These are phyloP conservation scores for Sebastolobus altivelis DNA, from an alignment of 2,797 vertebrate genomes.

Conservation along the genomic window DNA sequence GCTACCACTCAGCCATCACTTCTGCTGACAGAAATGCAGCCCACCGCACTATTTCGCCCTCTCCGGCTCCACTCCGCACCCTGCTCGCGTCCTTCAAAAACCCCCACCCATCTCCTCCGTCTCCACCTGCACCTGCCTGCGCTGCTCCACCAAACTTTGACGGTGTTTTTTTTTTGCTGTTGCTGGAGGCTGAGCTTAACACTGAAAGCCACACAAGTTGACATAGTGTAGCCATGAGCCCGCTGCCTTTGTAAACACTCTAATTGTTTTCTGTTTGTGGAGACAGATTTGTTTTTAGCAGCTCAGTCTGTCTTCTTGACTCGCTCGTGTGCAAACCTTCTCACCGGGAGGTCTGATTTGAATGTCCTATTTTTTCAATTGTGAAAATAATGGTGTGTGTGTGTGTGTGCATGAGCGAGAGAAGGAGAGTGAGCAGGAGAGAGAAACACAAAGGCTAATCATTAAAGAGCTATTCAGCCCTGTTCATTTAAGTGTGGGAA, in stretches of 20 bases:
- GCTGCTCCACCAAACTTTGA: conserved; percentile 74
- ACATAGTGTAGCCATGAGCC: conserved; percentile 31
- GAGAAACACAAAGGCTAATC: conserved; percentile 86
- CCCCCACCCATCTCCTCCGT: conserved; percentile 43
- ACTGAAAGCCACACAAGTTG: conserved; percentile 43
- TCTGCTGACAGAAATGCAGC: conserved; percentile 91
- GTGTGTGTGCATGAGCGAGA: not conserved
- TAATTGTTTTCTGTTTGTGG: conserved; percentile 42
- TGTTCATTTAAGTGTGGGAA: conserved; percentile 89
- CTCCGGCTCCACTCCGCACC: conserved; percentile 79
- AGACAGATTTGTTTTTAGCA: conserved; percentile 41
- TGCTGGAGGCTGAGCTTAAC: conserved; percentile 55
- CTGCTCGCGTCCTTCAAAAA: conserved; percentile 78
- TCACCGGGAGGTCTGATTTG: conserved; percentile 67
- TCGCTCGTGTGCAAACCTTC: conserved; percentile 56
- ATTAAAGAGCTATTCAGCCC: conserved; percentile 87
- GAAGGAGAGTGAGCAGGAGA: conserved; percentile 32
- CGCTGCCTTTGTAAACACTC: conserved; percentile 46
- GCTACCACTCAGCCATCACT: conserved; percentile 88
- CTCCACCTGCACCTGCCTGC: conserved; percentile 75
- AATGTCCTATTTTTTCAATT: conserved; percentile 61
- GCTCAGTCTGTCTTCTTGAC: conserved; percentile 48
- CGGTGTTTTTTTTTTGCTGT: conserved; percentile 32
- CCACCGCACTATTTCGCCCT: conserved; percentile 88
- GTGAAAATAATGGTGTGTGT: conserved; percentile 33